Percentiles rank a stretch among this genome's conserved stretches.
These are phyloP conservation scores for Microctonus hyperodae DNA, from an alignment of 2,888 invertebrate genomes.

Conservation along the genomic window DNA sequence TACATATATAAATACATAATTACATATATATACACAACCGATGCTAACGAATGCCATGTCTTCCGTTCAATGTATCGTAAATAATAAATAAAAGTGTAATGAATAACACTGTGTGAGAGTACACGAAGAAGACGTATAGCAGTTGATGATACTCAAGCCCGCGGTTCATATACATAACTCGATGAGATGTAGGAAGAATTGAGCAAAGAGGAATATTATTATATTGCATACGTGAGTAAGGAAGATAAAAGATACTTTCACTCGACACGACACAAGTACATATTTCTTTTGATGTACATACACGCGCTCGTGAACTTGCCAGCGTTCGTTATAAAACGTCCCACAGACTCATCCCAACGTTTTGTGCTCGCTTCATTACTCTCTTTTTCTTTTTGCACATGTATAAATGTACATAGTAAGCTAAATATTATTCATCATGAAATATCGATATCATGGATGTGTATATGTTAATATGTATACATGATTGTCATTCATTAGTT, in stretches of 20 bases:
- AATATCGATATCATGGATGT: too few species aligned
- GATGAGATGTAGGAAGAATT: slow-evolving; percentile 22
- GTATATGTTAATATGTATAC: neutral
- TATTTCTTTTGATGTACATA: slow-evolving; percentile 38
- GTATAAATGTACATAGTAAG: too few species aligned
- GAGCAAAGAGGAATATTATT: slow-evolving; percentile 16
- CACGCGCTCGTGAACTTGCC: slow-evolving; percentile 58
- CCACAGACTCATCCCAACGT: slow-evolving; percentile 14
- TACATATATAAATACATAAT: too few species aligned
- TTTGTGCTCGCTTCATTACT: slow-evolving; percentile 6
- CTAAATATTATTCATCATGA: too few species aligned
- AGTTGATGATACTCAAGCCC: too few species aligned
- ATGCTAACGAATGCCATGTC: too few species aligned
- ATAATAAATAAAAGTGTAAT: neutral
- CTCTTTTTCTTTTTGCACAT: too few species aligned
- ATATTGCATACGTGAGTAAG: slow-evolving; percentile 19
- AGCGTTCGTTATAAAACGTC: slow-evolving; percentile 14
- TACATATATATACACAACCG: too few species aligned
- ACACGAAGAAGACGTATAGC: neutral
- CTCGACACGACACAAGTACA: slow-evolving; percentile 40
- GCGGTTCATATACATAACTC: neutral
- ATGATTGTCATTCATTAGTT: neutral
- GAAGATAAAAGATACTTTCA: slow-evolving; percentile 48
- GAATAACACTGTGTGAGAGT: neutral
- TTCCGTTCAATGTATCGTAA: too few species aligned